Conservation (phyloP, 2,113 vertebrate genomes). For the Campylorhamphus procurvoides region DNA sequence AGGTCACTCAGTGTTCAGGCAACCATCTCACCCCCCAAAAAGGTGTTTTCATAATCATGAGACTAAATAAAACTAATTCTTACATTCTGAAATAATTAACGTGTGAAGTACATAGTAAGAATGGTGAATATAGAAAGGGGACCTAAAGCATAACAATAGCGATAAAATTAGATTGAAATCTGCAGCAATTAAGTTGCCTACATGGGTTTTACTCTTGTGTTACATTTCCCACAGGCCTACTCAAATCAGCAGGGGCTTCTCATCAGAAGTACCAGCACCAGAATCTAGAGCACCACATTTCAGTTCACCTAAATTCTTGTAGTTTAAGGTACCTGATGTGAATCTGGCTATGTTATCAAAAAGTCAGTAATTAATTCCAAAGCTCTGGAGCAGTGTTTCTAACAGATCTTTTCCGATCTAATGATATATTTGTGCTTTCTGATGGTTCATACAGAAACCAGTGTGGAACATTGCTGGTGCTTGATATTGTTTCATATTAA, state of each 20-base stretch:
- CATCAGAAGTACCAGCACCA: not conserved
- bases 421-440: not conserved
- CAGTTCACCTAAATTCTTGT: not conserved
- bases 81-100: not conserved
- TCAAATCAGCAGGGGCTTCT: conserved; percentile 28
- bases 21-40: not conserved
- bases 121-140: not conserved
- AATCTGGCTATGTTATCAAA: not conserved
- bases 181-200: not conserved
- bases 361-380: conserved; percentile 22
- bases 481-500: not conserved
- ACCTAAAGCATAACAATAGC: not conserved
- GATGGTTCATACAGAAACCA: not conserved
- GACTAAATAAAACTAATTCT: conserved; percentile 19
- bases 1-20: conserved; percentile 67
- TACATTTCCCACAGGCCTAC: not conserved
- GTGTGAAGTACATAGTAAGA: conserved; percentile 57
- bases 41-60: not conserved
- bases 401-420: not conserved
- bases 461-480: not conserved
- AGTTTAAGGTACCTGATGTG: not conserved
- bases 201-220: not conserved
- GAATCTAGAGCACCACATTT: not conserved
- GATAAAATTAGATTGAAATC: conserved; percentile 13
- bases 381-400: not conserved